These are phyloP conservation scores for Nasonia oneida DNA, from an alignment of 2,888 invertebrate genomes.

Conservation along the genomic window DNA sequence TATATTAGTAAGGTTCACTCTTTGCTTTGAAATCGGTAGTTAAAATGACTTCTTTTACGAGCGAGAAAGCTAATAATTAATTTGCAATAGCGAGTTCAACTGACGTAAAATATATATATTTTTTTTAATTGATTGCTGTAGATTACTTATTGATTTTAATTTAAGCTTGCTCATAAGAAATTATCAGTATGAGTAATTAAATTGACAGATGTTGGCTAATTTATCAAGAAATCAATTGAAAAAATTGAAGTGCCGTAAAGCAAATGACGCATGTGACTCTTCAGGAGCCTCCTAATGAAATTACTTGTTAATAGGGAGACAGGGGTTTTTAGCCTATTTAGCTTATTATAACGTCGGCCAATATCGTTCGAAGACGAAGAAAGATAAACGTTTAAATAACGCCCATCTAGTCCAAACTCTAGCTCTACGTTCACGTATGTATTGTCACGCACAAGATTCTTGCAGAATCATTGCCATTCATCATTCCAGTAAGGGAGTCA, in stretches of 20 bases:
- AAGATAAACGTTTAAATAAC: constrained; percentile 56
- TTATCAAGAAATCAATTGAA: constrained; percentile 41
- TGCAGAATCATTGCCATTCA: constrained; percentile 60
- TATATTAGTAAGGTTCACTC: background rate
- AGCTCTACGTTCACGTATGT: constrained; percentile 58
- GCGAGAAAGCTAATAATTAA: constrained; percentile 8
- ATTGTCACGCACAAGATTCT: constrained; percentile 62
- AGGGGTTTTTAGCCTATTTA: constrained; percentile 48
- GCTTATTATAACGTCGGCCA: constrained; percentile 36
- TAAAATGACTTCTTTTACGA: constrained; percentile 1
- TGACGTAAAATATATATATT: background rate
- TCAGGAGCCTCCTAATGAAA: constrained; percentile 41
- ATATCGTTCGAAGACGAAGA: constrained; percentile 48
- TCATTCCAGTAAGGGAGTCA: constrained; percentile 53
- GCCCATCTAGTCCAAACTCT: constrained; percentile 63
- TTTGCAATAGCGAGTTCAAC: constrained; percentile 15
- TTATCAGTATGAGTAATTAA: background rate
- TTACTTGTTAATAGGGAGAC: constrained; percentile 43
- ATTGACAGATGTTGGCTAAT: constrained; percentile 23
- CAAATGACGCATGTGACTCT: constrained; percentile 30
- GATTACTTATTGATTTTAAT: constrained; percentile 1
- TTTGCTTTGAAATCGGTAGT: constrained; percentile 25
- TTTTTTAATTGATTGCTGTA: constrained; percentile 8
- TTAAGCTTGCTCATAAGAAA: constrained; percentile 2
- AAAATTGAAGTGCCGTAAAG: constrained; percentile 34